Conservation (phyloP, 2,113 vertebrate genomes). For the Excalfactoria chinensis region DNA sequence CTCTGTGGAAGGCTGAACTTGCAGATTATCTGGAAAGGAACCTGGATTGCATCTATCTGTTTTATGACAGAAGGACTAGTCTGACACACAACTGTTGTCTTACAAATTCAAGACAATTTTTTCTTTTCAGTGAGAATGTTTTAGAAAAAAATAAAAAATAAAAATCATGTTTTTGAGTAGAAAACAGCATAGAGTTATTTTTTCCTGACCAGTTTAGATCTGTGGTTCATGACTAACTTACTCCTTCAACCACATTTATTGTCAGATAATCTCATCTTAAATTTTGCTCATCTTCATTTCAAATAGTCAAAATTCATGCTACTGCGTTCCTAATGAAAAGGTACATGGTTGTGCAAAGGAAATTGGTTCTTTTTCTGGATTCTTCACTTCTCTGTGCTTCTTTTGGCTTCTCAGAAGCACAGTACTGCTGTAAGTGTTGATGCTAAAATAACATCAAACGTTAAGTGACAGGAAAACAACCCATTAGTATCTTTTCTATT, state of each 20-base stretch:
- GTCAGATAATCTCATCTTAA: background rate
- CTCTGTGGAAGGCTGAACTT: background rate
- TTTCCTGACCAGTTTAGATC: background rate
- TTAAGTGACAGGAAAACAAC: background rate
- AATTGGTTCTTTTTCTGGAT: background rate
- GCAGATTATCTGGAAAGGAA: background rate
- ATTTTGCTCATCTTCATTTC: background rate
- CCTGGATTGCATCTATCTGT: background rate
- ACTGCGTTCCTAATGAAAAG: background rate
- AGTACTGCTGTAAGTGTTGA: background rate
- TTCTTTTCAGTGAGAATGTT: background rate
- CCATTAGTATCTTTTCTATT: conserved; percentile 7
- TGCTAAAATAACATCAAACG: background rate
- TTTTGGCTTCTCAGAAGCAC: background rate
- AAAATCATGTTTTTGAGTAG: background rate
- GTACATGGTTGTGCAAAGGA: background rate
- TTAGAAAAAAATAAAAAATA: background rate
- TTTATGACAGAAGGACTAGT: background rate
- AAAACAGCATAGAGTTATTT: background rate
- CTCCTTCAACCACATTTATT: background rate
- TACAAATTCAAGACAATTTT: background rate
- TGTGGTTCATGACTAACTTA: background rate
- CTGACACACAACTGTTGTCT: background rate
- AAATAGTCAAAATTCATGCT: background rate
- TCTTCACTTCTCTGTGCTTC: background rate